A percentile compares a stretch with the other conserved stretches of the same genome.
These are phyloP conservation scores for Coccyzus lansbergi DNA, from an alignment of 2,797 vertebrate genomes.

Conservation along the genomic window DNA sequence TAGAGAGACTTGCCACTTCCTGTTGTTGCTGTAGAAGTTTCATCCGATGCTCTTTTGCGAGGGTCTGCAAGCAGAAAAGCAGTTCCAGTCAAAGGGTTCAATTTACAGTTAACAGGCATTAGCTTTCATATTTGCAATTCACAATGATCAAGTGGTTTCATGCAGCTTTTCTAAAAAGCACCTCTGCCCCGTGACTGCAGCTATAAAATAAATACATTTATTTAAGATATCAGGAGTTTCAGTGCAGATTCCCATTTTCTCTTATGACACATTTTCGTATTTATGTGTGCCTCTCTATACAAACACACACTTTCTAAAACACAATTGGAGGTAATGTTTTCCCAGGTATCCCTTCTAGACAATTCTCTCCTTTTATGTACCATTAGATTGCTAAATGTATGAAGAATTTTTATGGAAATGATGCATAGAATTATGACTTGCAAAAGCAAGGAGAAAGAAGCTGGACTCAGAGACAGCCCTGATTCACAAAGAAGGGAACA, in stretches of 20 bases:
- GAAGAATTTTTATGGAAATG: not conserved
- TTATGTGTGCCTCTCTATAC: not conserved
- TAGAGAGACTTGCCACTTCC: slow-evolving; percentile 82
- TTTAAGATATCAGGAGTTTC: not conserved
- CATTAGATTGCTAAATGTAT: not conserved
- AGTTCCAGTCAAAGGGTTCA: slow-evolving; percentile 3
- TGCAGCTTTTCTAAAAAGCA: not conserved
- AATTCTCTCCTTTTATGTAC: not conserved
- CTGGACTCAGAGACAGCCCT: not conserved
- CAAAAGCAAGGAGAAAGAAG: not conserved
- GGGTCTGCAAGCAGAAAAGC: slow-evolving; percentile 68
- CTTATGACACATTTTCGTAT: not conserved
- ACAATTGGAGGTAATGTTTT: not conserved
- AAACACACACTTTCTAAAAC: not conserved
- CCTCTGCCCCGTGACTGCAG: not conserved
- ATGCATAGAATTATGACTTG: not conserved
- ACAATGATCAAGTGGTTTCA: not conserved
- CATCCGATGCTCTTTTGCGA: slow-evolving; percentile 82
- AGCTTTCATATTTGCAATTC: not conserved
- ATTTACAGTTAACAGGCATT: not conserved
- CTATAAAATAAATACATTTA: not conserved
- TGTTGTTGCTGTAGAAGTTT: slow-evolving; percentile 84
- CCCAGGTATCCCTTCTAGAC: not conserved
- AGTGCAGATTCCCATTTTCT: not conserved
- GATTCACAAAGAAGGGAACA: not conserved